Base-by-base conservation (phyloP, 2,113 vertebrate genomes). In the Columba janthina region DNA sequence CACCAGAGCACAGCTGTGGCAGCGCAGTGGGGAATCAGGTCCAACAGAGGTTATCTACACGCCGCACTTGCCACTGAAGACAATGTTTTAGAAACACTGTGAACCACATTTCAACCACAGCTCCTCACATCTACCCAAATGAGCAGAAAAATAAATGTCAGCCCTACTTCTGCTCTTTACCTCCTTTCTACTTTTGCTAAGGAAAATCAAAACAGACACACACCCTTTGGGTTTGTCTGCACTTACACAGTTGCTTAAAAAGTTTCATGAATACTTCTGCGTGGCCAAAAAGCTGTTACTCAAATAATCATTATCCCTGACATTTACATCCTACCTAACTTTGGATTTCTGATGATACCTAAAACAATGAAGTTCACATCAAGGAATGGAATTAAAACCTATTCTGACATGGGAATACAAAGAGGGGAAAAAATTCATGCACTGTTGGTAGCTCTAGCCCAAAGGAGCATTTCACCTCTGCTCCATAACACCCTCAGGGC, bases 341-440 rank as follows among this genome's bases (percentile, higher is more conserved):
- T 81, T 54, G 61, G 70, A 87, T 84, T 91, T 90, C 81, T 85
- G 12, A 91, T 91, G 92, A 94, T 93, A 85, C 92, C 85, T 83
- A 81, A 60, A 89, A 74, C 29, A 80, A 15, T 60, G 72, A 93
- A 56, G 25, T 77, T 84, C 40, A 88, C 48, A 60, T 51, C 42
- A 69, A 90, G 31, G 57, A 94, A 93, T 72, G 48, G n/a, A 87
- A 94, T 60, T 86, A 81, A 95, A 94, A 53, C 28, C 53, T 65
- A 89, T 74, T 29, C 48, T 65, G 26, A 94, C 44, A 89, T 26
- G 19, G 65, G 44, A 91, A 90, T 76, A 74, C 14, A 67, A 88
- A 83, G 32, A 29, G 14, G 14, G 7, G 7, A 7, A 38, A 4
- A 26, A 56, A 57, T 11, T 74, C 6, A 90, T 77, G 24, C 60